phyloP scores from a whole-genome alignment of 2,888 invertebrate species.

The Apamea monoglypha region DNA sequence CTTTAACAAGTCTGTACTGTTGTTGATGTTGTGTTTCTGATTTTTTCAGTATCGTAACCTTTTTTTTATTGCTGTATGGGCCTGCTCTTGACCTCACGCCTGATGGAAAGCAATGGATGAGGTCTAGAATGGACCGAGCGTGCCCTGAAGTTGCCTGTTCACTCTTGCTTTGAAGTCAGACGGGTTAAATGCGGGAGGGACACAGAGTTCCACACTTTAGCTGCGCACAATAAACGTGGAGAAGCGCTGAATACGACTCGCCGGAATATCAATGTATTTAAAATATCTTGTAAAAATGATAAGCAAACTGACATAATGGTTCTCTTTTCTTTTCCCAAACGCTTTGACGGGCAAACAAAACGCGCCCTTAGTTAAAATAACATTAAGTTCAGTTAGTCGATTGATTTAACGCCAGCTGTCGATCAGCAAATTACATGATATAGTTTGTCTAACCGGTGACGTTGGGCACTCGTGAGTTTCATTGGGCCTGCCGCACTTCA shows the following conservation, averaged over 20 bases:
- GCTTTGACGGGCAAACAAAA: slow-evolving; percentile 2
- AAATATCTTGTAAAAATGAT: not conserved
- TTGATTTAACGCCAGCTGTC: slow-evolving; percentile 13
- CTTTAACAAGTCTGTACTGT: not conserved
- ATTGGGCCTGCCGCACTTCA: slow-evolving; percentile 26
- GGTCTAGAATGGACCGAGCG: too few species aligned
- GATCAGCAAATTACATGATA: slow-evolving; percentile 42
- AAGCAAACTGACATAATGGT: not conserved
- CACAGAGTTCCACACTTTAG: too few species aligned
- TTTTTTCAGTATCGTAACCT: too few species aligned
- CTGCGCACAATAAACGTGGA: too few species aligned
- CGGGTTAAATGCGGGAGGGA: too few species aligned
- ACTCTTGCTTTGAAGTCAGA: too few species aligned
- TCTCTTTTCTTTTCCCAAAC: not conserved
- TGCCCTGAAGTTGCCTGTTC: too few species aligned
- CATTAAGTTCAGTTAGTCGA: slow-evolving; percentile 25
- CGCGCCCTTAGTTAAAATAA: slow-evolving; percentile 28
- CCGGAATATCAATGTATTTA: too few species aligned
- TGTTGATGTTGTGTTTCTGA: not conserved
- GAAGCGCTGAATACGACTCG: too few species aligned
- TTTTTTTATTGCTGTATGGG: too few species aligned
- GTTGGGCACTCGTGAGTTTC: slow-evolving; percentile 16
- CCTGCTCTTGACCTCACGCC: too few species aligned
- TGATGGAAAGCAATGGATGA: too few species aligned
- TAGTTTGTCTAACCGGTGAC: slow-evolving; percentile 18